These are phyloP conservation scores for Apis cerana DNA, from an alignment of 1,140 invertebrate species.

Conservation along the genomic window DNA sequence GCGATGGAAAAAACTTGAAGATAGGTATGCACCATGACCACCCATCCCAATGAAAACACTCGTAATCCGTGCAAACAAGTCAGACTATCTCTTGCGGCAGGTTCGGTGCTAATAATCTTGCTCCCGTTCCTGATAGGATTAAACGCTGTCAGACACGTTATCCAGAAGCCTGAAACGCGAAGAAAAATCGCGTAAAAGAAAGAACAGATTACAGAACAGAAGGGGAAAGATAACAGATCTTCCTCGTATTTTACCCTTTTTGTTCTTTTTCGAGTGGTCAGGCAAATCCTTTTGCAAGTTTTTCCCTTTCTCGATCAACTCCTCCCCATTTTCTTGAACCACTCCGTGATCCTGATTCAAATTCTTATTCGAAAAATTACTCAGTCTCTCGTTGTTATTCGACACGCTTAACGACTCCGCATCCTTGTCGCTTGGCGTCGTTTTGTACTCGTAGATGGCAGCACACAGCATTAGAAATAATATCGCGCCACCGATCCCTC, in stretches of 20 bases:
- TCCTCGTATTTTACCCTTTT: slow-evolving; percentile 26
- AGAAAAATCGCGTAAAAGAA: not conserved
- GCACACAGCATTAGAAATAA: slow-evolving; percentile 83
- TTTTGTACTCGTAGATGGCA: slow-evolving; percentile 81
- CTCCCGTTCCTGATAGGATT: slow-evolving; percentile 84
- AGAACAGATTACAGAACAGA: no score
- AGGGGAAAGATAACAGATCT: not conserved
- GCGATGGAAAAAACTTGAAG: slow-evolving; percentile 89
- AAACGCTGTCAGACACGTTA: slow-evolving; percentile 84
- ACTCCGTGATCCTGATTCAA: slow-evolving; percentile 66
- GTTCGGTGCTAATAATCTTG: slow-evolving; percentile 84
- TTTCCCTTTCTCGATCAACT: slow-evolving; percentile 75
- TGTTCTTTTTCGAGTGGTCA: slow-evolving; percentile 6
- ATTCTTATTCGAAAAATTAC: slow-evolving; percentile 74
- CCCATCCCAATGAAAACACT: slow-evolving; percentile 93
- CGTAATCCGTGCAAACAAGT: slow-evolving; percentile 91
- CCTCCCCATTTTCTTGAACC: slow-evolving; percentile 73
- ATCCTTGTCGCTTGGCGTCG: slow-evolving; percentile 66
- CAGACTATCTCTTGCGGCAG: slow-evolving; percentile 84
- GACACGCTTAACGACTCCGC: slow-evolving; percentile 71
- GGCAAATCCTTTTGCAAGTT: slow-evolving; percentile 41
- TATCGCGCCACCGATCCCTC: slow-evolving; percentile 77
- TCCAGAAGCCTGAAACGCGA: slow-evolving; percentile 79
- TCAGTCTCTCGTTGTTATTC: slow-evolving; percentile 77
- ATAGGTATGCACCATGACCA: slow-evolving; percentile 96